Evolutionary conservation across 1,140 invertebrate genomes (phyloP), one percentile per base, ranked within the genome.

Genomic region (Microplitis mediator): DNA sequence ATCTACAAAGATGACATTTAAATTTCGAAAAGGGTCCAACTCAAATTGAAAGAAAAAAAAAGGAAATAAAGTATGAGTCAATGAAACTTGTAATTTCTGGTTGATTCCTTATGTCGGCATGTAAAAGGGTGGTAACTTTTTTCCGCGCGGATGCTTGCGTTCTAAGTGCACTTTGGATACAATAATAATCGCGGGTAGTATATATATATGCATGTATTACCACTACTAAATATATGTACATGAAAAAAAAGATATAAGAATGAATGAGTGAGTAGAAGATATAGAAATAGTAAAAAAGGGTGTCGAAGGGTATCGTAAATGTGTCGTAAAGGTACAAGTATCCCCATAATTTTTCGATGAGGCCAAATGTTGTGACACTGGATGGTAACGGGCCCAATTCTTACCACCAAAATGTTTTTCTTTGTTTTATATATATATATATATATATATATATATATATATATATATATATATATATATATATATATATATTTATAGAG

Each of bases 11-110:
- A 66, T 66, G 52, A 66, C 4, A 16, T 31, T 32, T n/a, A 8
- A 14, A 23, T 51, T 11, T 31, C 3, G 14, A 31, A 66, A 51
- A 51, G 64, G 64, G 32, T 66, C 39, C 39, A 35, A 45, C 13
- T 50, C 23, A 51, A 66, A 45, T 8, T 23, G 52, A 51, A 66
- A 9, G 3, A 9, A 11, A 45, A 45, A 45, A 45, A 45, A 45
- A 45, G 11, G 6, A 45, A 45, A 45, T 45, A 69, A 69, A 61
- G 39, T 60, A 60, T 58, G 56, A 69, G 67, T 69, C 67, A 69
- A 69, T 69, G 56, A 69, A 69, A 69, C 56, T 69, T 69, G 56
- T 69, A 69, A 69, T 69, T 69, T 69, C 56, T 69, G 67, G 67
- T 69, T 69, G 67, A 69, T 69, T 69, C 67, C 58, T 69, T 35